phyloP scores from a whole-genome alignment of 2,113 vertebrate species.

The Carollia perspicillata region DNA sequence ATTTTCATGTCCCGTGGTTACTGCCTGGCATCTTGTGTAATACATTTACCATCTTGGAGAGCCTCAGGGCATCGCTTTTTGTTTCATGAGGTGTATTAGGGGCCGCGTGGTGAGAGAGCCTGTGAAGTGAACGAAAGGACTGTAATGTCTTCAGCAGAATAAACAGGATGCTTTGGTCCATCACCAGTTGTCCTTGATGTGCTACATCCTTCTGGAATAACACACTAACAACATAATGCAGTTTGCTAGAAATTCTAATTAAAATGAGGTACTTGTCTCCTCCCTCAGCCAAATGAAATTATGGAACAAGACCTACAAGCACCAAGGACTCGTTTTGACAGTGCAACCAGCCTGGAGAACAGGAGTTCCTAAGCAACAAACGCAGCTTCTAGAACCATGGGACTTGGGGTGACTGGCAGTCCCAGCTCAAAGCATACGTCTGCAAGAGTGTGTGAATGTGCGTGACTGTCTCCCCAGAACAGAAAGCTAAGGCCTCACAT shows the following conservation, averaged over 20 bases:
- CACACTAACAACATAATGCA: slow-evolving; percentile 49
- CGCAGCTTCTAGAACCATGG: neutral
- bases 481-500: neutral
- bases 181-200: slow-evolving; percentile 62
- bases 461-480: neutral
- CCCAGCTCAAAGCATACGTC: neutral
- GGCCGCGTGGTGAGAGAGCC: neutral
- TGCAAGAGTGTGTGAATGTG: neutral
- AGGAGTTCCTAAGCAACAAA: neutral
- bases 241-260: slow-evolving; percentile 74
- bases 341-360: slow-evolving; percentile 21
- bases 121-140: slow-evolving; percentile 12
- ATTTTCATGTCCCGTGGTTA: neutral
- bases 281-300: slow-evolving; percentile 65
- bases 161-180: slow-evolving; percentile 44
- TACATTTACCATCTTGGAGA: neutral
- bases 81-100: neutral
- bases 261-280: slow-evolving; percentile 72
- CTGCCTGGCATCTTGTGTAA: slow-evolving; percentile 18
- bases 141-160: slow-evolving; percentile 37
- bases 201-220: slow-evolving; percentile 50
- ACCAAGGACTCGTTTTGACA: slow-evolving; percentile 50
- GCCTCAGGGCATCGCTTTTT: neutral
- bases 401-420: neutral
- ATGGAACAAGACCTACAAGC: slow-evolving; percentile 46